A percentile compares a stretch with the other conserved stretches of the same genome.
phyloP scores from a whole-genome alignment of 1,140 invertebrate species.

The Calephelis virginiensis region DNA sequence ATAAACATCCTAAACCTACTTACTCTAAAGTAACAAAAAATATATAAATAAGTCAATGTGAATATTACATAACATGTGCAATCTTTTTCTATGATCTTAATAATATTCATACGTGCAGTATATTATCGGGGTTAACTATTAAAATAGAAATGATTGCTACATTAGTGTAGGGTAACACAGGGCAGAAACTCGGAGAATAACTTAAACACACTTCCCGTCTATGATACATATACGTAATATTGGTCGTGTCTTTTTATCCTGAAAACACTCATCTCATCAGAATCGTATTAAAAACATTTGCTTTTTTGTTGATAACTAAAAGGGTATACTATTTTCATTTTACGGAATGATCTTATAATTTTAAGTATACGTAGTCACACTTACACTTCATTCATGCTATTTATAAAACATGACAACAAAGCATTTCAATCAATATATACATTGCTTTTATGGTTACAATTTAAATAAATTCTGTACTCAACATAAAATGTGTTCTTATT shows the following conservation, averaged over 20 bases:
- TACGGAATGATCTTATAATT: too few species aligned
- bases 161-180: constrained; percentile 18
- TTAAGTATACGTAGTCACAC: too few species aligned
- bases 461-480: too few species aligned
- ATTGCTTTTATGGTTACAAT: too few species aligned
- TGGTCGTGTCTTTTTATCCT: too few species aligned
- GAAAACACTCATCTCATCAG: too few species aligned
- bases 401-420: too few species aligned
- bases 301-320: background rate
- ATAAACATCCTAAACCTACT: constrained; percentile 54
- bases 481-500: too few species aligned
- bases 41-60: constrained; percentile 74
- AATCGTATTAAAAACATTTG: background rate
- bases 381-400: too few species aligned
- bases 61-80: constrained; percentile 74
- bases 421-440: too few species aligned
- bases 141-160: constrained; percentile 34
- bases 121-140: constrained; percentile 43
- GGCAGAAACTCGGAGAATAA: background rate
- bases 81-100: constrained; percentile 60
- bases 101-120: constrained; percentile 48
- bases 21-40: constrained; percentile 73
- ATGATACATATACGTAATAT: too few species aligned
- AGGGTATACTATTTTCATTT: too few species aligned
- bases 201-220: background rate